phyloP scores from a whole-genome alignment of 2,888 invertebrate species.

The Julus scanicus region DNA sequence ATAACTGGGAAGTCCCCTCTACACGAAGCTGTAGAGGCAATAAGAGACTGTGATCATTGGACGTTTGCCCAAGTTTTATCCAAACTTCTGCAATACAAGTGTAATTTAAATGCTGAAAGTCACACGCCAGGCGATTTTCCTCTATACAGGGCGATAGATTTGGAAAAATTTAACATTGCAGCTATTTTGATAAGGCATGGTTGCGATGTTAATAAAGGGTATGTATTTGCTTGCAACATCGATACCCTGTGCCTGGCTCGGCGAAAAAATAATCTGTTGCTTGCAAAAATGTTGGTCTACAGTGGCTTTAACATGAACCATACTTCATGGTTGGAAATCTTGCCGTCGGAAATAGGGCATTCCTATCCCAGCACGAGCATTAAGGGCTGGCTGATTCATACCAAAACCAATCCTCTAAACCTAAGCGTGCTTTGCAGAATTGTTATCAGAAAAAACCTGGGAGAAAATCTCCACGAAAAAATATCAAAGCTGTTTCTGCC shows the following conservation, averaged over 20 bases:
- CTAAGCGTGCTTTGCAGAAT: slow-evolving; percentile 73
- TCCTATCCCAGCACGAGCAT: slow-evolving; percentile 50
- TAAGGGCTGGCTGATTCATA: slow-evolving; percentile 66
- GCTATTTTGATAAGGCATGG: slow-evolving; percentile 74
- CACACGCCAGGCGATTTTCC: slow-evolving; percentile 69
- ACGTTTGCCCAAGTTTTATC: slow-evolving; percentile 71
- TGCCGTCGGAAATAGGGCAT: slow-evolving; percentile 62
- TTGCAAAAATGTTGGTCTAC: slow-evolving; percentile 66
- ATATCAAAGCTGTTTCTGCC: slow-evolving; percentile 72
- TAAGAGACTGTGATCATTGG: slow-evolving; percentile 66
- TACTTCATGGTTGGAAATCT: slow-evolving; percentile 63
- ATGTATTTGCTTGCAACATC: slow-evolving; percentile 70
- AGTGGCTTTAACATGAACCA: slow-evolving; percentile 65
- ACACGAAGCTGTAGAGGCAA: slow-evolving; percentile 74
- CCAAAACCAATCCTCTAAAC: slow-evolving; percentile 69
- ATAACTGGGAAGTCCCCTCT: slow-evolving; percentile 72
- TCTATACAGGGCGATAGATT: slow-evolving; percentile 69
- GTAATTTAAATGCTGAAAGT: slow-evolving; percentile 68
- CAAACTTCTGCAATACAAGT: slow-evolving; percentile 68
- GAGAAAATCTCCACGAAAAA: slow-evolving; percentile 65
- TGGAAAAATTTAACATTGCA: slow-evolving; percentile 69
- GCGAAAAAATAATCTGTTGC: slow-evolving; percentile 60
- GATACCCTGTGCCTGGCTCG: slow-evolving; percentile 64
- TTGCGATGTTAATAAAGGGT: slow-evolving; percentile 73
- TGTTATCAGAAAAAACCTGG: slow-evolving; percentile 69